Evolutionary conservation across 2,797 vertebrate genomes (phyloP).

Genomic region (Rhodeus uyekii): DNA sequence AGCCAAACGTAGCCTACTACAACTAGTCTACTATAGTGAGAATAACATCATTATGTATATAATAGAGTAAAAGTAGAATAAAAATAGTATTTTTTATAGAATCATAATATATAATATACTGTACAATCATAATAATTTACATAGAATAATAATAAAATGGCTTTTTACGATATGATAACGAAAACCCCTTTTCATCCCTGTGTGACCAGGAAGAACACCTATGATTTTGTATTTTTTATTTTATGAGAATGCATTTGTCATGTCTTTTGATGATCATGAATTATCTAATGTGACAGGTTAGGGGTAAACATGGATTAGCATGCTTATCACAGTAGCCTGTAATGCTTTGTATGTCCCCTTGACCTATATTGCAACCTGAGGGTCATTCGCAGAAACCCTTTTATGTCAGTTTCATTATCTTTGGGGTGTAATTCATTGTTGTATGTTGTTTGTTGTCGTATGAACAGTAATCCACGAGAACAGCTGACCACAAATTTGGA

Average conservation of each 20-base stretch:
- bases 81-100: too few relatives aligned
- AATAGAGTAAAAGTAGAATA: neutral
- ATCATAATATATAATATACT: too few relatives aligned
- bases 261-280: slow-evolving; percentile 55
- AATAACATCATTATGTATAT: neutral
- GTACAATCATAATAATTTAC: neutral
- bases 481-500: slow-evolving; percentile 18
- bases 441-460: neutral
- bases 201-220: neutral
- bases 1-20: neutral
- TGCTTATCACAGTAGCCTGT: slow-evolving; percentile 65
- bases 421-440: neutral
- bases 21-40: too few relatives aligned
- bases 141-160: neutral
- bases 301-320: slow-evolving; percentile 77
- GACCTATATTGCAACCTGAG: slow-evolving; percentile 53
- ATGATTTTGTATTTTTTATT: neutral
- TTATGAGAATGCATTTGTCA: slow-evolving; percentile 47
- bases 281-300: slow-evolving; percentile 68
- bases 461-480: slow-evolving; percentile 6
- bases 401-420: neutral
- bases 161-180: too few relatives aligned
- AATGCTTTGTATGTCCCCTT: slow-evolving; percentile 53
- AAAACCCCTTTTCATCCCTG: neutral
- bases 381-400: neutral